Evolutionary conservation across 2,888 invertebrate genomes (phyloP), one percentile per base, ranked within the genome.

Genomic region (Chrysolina americana): DNA sequence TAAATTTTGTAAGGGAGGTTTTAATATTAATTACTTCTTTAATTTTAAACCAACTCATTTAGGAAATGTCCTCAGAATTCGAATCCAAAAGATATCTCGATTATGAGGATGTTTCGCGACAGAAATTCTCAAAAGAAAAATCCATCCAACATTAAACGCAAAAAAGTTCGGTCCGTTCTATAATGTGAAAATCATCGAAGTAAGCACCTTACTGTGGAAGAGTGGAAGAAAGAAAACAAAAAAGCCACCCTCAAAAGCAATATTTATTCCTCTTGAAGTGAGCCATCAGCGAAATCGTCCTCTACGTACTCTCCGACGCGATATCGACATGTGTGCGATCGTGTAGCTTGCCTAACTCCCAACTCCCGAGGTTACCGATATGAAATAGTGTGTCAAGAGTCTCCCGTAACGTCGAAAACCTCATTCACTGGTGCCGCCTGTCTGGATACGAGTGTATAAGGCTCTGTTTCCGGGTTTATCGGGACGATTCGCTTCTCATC

Each of bases 251-350:
- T n/a, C 47, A 47, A 13, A n/a, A 47, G 47, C 47, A 47, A 47
- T 47, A 47, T 47, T 47, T n/a, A 15, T n/a, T 3, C 13, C 47
- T 47, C 4, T 47, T 6, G 47, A n/a, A 47, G 13, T 15, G n/a
- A 47, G 47, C n/a, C n/a, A 47, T 47, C 47, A 47, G 15, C 15
- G n/a, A 47, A 13, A 47, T 47, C 1, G 47, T 47, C 47, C 47
- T 47, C 47, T 10, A 6, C 47, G n/a, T 15, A 47, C 6, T 47
- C 47, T 47, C 47, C 47, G 47, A 47, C 47, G 47, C n/a, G 15
- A 47, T 13, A 47, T 15, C 47, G 47, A n/a, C 47, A 47, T 47
- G 47, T 47, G 47, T 47, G 47, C 47, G 47, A 47, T 47, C 47
- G 47, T 47, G 47, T n/a, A 15, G 2, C 47, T 15, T 15, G 15